A percentile compares a stretch with the other conserved stretches of the same genome.
phyloP scores from a whole-genome alignment of 2,888 invertebrate genomes.

The Drosophila neonasuta region DNA sequence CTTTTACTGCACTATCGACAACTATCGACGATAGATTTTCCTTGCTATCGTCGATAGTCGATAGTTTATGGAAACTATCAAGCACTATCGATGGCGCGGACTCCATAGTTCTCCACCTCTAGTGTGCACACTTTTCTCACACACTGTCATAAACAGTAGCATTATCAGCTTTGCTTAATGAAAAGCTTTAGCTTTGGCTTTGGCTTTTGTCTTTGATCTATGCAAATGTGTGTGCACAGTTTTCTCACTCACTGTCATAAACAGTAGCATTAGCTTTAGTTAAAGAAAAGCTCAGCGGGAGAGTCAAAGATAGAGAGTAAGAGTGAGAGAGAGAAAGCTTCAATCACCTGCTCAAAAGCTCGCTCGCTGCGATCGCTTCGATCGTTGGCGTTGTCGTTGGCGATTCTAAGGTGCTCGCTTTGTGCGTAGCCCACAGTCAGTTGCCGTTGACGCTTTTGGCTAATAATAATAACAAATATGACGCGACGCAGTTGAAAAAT shows the following conservation, averaged over 20 bases:
- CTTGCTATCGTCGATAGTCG: too few species aligned
- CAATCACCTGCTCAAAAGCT: constrained; percentile 32
- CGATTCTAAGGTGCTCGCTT: constrained; percentile 61
- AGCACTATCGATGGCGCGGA: too few species aligned
- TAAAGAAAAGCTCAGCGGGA: constrained; percentile 8
- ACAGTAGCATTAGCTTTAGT: constrained; percentile 7
- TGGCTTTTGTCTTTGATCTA: not conserved
- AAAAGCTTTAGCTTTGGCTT: constrained; percentile 31
- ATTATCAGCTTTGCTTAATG: constrained; percentile 37
- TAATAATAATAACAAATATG: constrained; percentile 70
- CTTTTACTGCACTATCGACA: too few species aligned
- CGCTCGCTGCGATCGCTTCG: constrained; percentile 30
- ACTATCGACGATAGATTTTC: too few species aligned
- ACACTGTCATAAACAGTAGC: constrained; percentile 1
- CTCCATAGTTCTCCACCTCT: too few species aligned
- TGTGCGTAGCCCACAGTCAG: constrained; percentile 62
- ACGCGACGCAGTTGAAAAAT: constrained; percentile 42
- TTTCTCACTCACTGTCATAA: not conserved
- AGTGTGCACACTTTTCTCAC: too few species aligned
- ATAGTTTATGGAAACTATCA: too few species aligned
- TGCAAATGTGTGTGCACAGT: constrained; percentile 1
- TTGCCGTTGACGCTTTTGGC: constrained; percentile 59
- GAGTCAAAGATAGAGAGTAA: not conserved
- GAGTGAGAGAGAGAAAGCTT: constrained; percentile 6
- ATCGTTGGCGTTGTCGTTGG: not conserved